Conservation (phyloP, 64 coral and sea anemone species). For the Pocillopora verrucosa region DNA sequence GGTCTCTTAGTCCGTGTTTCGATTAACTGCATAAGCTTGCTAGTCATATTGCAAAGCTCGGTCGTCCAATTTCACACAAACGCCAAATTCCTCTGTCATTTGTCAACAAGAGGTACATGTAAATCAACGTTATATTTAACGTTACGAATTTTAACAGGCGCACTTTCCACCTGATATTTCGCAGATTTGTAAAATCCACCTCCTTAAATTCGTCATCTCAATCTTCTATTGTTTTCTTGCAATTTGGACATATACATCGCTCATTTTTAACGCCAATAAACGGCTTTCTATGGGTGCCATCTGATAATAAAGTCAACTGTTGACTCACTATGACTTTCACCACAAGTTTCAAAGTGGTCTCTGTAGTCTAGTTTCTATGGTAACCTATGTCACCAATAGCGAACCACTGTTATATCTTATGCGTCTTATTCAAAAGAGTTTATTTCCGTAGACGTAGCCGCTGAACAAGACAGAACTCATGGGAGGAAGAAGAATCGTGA, state of each 20-base stretch:
- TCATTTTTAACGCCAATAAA: not conserved
- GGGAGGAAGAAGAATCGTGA: too few species aligned
- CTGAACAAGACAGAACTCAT: not conserved
- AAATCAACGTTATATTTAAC: not conserved
- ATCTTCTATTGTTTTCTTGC: not conserved
- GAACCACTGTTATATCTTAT: not conserved
- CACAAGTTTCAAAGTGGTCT: constrained; percentile 9
- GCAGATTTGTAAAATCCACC: not conserved
- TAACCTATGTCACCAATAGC: constrained; percentile 17
- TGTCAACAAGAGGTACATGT: not conserved
- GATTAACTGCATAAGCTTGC: constrained; percentile 86
- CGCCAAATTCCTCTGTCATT: constrained; percentile 6
- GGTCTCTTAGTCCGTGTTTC: constrained; percentile 67
- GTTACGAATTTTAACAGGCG: not conserved
- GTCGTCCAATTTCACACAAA: not conserved
- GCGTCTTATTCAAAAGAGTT: not conserved
- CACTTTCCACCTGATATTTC: not conserved
- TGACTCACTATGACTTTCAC: not conserved
- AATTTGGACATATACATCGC: not conserved
- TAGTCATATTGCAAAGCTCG: constrained; percentile 53
- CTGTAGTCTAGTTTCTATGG: constrained; percentile 9
- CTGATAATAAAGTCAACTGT: not conserved
- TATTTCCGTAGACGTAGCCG: not conserved
- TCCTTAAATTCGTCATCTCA: not conserved
- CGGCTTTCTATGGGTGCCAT: not conserved